Evolutionary conservation across 1,140 invertebrate species (phyloP), one percentile per base, ranked within the genome.

Genomic region (Halictus rubicundus): DNA sequence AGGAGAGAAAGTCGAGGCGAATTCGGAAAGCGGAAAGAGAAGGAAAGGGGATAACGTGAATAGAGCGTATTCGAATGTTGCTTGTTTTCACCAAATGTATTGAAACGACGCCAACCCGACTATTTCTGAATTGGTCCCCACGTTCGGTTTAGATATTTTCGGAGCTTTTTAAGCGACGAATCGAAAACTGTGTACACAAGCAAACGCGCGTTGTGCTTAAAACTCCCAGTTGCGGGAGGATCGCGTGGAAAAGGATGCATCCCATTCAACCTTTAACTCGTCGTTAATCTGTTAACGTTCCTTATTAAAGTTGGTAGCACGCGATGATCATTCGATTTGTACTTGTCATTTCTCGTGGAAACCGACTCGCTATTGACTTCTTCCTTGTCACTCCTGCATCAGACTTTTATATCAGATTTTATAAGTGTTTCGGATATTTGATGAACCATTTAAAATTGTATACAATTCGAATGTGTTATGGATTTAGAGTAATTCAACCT

Each of bases 21-120:
- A 57, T n/a, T 9, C 19, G 8, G 21, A 21, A 7, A 54, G 19
- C 0, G 5, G 21, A n/a, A 39, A n/a, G 6, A 23, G n/a, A 5
- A 71, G 37, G 23, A 25, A 61, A 49, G 21, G 59, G 21, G 16
- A 21, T 23, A 16, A 39, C 59, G 12, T 42, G 57, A 46, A 71
- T 42, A 49, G 25, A 21, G 25, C 23, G 66, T 57, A 23, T 54
- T 25, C 46, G 21, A 19, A 54, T 54, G 72, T 60, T 52, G 46
- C 27, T 52, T 46, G 32, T 42, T 75, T 75, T 71, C 68, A 63
- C 52, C 68, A 46, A 71, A 78, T 60, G 46, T 60, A 42, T 69
- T 46, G 54, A 23, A 21, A n/a, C 66, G 59, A 63, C n/a, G 37
- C 42, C 19, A 19, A 0, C 8, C 12, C n/a, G 14, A 6, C 54